These are phyloP conservation scores for Aphidius gifuensis DNA, from an alignment of 1,140 invertebrate genomes.

Conservation along the genomic window DNA sequence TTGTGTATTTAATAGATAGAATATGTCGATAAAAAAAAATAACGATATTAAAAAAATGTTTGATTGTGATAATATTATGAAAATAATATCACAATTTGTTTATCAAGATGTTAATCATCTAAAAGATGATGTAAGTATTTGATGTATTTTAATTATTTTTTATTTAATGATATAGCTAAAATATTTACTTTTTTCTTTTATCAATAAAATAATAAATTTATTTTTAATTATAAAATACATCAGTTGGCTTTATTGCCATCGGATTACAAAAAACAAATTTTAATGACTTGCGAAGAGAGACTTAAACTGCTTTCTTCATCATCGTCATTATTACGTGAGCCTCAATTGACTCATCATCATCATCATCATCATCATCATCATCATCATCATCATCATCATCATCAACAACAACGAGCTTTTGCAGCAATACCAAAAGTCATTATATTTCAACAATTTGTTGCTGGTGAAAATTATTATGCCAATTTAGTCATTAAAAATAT, in stretches of 20 bases:
- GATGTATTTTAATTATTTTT: too few relatives aligned
- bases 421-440: conserved; percentile 41
- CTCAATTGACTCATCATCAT: background rate
- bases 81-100: conserved; percentile 11
- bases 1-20: too few relatives aligned
- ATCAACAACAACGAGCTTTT: conserved; percentile 26
- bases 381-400: background rate
- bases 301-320: conserved; percentile 14
- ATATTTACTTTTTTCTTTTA: background rate
- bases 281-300: conserved; percentile 34
- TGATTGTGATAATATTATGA: background rate
- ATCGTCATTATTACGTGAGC: conserved; percentile 11
- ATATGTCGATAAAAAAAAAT: too few relatives aligned
- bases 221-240: conserved; percentile 8
- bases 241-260: conserved; percentile 29
- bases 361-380: background rate
- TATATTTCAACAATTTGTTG: conserved; percentile 50
- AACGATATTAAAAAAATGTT: too few relatives aligned
- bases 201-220: background rate
- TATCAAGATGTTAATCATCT: background rate
- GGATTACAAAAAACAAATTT: conserved; percentile 37
- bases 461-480: conserved; percentile 37
- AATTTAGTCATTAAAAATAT: conserved; percentile 46
- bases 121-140: background rate
- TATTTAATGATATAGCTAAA: background rate